Base-by-base conservation (phyloP, 2,888 invertebrate genomes). In the Erebia ligea region DNA sequence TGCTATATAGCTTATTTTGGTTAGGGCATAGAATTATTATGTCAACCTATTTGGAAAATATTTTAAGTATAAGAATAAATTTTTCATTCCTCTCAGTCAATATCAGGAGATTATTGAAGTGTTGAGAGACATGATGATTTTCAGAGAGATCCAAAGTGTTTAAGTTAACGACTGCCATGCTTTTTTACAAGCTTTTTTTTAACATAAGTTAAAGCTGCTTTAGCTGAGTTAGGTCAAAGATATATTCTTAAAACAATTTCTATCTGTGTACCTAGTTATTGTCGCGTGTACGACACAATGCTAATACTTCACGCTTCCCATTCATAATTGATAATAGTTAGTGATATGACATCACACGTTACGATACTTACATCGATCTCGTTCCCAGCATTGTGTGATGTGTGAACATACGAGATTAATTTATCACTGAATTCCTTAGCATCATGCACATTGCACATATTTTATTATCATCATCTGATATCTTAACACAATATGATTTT, bases 311-410 rank as follows among this genome's bases (percentile, higher is more conserved):
- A 54, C 69, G 66, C 66, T 72, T 70, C 65, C 65, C 73, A 68
- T 65, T 63, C 52, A 42, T 63, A 64, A 59, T 67, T 64, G 59
- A 57, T 56, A 69, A 71, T 75, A 70, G 70, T 71, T 73, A 69
- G 71, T 72, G 48, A 67, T 69, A 74, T 77, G 76, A 77, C 73
- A 74, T 74, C 72, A 77, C 75, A 75, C 73, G 45, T 67, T 67
- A 64, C 71, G 75, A 77, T 78, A 79, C 78, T 78, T 62, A 21
- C 77, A 78, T 75, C 78, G 70, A 75, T 76, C 77, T 73, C 74
- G 73, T 77, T 80, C 78, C 75, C 76, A 77, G 69, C 73, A 74
- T 77, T 63, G 69, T 63, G 68, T 70, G 62, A 34, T 57, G 58
- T 67, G 63, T 52, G 68, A 67, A 59, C 59, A 70, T 68, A 61